Percentiles rank a stretch among this genome's conserved stretches.
Evolutionary conservation across 2,888 invertebrate genomes (phyloP).

Genomic region (Acanthosepion esculentum): DNA sequence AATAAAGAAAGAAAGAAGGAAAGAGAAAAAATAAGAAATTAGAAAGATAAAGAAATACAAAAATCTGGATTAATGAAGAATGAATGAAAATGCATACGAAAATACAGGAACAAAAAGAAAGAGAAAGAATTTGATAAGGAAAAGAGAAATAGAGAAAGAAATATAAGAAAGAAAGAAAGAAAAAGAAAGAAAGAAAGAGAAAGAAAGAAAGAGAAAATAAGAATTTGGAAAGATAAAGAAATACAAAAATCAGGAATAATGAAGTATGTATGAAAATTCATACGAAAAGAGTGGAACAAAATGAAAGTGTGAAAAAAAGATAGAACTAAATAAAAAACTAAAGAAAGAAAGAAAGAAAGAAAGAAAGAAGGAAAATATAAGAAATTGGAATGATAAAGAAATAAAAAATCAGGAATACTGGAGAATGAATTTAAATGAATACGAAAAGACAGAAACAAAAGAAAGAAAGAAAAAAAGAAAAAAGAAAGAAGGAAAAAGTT

Average conservation of each 20-base stretch:
- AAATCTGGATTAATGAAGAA: too few species aligned
- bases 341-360: neutral
- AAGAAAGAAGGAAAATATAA: neutral
- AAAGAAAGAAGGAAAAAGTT: neutral
- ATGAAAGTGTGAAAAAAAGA: neutral
- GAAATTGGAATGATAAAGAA: neutral
- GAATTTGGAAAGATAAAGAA: neutral
- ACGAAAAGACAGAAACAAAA: neutral
- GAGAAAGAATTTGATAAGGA: too few species aligned
- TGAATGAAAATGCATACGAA: too few species aligned
- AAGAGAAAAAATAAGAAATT: too few species aligned
- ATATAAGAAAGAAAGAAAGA: neutral
- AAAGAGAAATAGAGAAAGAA: neutral
- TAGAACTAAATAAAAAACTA: neutral
- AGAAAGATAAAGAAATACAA: too few species aligned
- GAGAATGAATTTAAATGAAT: neutral
- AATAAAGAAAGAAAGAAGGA: too few species aligned
- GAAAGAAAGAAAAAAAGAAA: neutral
- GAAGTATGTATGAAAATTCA: neutral
- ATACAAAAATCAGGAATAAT: neutral
- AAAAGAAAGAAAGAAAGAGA: neutral
- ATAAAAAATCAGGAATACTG: neutral
- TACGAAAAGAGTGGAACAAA: accelerated
- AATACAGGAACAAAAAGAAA: too few species aligned
- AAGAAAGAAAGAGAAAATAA: too few species aligned